A percentile compares a stretch with the other conserved stretches of the same genome.
These are phyloP conservation scores for Sepiola atlantica DNA, from an alignment of 2,888 invertebrate genomes.

Conservation along the genomic window DNA sequence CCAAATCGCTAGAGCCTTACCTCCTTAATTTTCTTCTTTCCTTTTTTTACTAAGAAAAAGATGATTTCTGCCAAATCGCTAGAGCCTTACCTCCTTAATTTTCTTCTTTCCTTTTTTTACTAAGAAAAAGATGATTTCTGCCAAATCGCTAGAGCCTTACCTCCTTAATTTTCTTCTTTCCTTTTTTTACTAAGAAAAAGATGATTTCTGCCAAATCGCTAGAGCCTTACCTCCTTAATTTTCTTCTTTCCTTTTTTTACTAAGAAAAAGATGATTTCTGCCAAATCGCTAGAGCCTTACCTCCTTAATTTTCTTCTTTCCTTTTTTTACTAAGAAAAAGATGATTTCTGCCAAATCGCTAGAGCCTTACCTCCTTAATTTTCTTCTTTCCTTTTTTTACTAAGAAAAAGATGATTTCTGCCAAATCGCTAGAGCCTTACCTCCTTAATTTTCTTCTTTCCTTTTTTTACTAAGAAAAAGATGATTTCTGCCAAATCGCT, in stretches of 20 bases:
- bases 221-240: not conserved
- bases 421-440: not conserved
- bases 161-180: not conserved
- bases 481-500: not conserved
- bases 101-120: no score
- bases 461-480: not conserved
- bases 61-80: not conserved
- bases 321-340: not conserved
- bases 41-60: not conserved
- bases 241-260: no score
- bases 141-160: not conserved
- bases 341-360: not conserved
- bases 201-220: not conserved
- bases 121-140: not conserved
- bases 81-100: not conserved
- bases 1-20: not conserved
- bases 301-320: not conserved
- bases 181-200: not conserved
- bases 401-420: not conserved
- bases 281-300: not conserved
- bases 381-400: no score
- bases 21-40: not conserved
- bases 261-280: not conserved
- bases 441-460: not conserved
- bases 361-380: not conserved